Evolutionary conservation across 2,113 vertebrate genomes (phyloP).

Genomic region (Caloenas nicobarica): DNA sequence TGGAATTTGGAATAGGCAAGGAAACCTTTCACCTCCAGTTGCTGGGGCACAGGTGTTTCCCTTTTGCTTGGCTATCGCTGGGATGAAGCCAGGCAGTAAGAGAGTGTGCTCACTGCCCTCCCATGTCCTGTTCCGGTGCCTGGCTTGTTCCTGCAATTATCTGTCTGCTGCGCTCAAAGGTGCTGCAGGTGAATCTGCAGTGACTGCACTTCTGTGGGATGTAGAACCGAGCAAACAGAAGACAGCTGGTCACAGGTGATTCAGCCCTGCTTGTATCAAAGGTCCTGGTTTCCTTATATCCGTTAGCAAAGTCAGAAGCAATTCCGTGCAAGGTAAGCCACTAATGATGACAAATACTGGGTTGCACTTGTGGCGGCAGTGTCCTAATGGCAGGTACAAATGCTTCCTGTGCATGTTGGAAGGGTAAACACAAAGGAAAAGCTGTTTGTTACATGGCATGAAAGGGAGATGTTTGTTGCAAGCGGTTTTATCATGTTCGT

Average conservation of each 20-base stretch:
- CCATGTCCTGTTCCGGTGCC: neutral
- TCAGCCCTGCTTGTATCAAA: neutral
- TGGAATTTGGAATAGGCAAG: neutral
- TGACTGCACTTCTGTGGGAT: neutral
- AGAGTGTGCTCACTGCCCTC: neutral
- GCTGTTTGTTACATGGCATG: fast-evolving
- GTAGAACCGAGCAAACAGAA: neutral
- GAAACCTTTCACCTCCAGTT: neutral
- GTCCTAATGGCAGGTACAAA: neutral
- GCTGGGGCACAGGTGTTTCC: neutral
- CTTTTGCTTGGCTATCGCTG: neutral
- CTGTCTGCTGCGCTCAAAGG: fast-evolving
- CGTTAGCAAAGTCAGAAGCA: neutral
- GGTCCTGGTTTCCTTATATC: neutral
- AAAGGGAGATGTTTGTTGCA: neutral
- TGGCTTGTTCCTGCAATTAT: neutral
- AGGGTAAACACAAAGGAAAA: neutral
- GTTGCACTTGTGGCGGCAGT: neutral
- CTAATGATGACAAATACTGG: neutral
- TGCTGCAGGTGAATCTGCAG: fast-evolving
- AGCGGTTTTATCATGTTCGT: neutral
- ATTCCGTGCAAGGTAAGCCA: neutral
- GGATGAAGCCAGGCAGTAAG: neutral
- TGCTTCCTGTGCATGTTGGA: neutral
- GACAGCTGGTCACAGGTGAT: neutral